phyloP scores from a whole-genome alignment of 2,888 invertebrate species.

The Ennomos fuscantarius region DNA sequence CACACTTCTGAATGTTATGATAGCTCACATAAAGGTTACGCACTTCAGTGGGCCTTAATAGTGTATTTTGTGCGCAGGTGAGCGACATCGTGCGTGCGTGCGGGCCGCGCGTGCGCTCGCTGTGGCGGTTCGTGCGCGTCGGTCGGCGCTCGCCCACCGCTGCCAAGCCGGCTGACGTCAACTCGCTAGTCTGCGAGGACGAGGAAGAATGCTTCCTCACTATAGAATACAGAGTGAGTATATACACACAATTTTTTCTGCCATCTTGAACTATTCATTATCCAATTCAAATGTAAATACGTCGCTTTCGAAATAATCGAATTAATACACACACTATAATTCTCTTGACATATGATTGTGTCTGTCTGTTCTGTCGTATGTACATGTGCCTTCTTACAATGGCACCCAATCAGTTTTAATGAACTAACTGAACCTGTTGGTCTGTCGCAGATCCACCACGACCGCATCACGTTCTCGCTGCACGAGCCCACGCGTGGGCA shows the following conservation, averaged over 20 bases:
- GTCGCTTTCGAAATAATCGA: too few species aligned
- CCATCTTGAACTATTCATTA: too few species aligned
- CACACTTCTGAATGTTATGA: neutral
- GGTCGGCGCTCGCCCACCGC: constrained; percentile 63
- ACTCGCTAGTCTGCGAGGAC: constrained; percentile 76
- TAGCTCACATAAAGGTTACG: neutral
- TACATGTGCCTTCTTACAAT: too few species aligned
- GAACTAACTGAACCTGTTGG: too few species aligned
- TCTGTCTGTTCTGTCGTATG: too few species aligned
- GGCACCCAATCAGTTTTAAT: neutral
- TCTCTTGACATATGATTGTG: too few species aligned
- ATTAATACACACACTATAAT: too few species aligned
- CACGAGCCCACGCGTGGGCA: constrained; percentile 77
- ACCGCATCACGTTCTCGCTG: constrained; percentile 75
- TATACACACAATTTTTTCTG: neutral
- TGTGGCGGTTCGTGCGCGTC: constrained; percentile 75
- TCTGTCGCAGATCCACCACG: constrained; percentile 69
- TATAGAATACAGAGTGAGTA: constrained; percentile 74
- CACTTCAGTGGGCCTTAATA: neutral
- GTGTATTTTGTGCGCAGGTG: constrained; percentile 51
- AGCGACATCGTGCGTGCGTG: constrained; percentile 68
- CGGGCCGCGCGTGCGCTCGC: constrained; percentile 72
- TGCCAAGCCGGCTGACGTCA: constrained; percentile 76
- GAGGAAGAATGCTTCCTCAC: constrained; percentile 77
- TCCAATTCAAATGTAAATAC: too few species aligned